Conservation (phyloP, 2,113 vertebrate species). For the Pseudorasbora parva region DNA sequence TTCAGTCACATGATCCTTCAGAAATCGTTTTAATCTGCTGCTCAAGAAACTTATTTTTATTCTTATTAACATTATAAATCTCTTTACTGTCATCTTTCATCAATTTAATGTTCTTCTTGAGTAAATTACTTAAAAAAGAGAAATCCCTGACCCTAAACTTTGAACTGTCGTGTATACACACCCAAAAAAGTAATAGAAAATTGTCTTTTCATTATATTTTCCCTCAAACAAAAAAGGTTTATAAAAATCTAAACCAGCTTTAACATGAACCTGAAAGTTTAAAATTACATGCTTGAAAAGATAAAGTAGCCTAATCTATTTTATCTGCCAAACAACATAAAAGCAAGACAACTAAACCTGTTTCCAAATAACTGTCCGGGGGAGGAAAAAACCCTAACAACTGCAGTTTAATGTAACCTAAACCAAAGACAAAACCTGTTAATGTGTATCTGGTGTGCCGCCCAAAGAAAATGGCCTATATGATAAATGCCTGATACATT, state of each 20-base stretch:
- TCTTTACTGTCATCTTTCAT: background rate
- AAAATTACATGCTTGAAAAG: background rate
- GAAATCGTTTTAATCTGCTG: background rate
- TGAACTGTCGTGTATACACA: background rate
- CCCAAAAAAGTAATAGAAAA: background rate
- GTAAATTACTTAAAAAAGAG: background rate
- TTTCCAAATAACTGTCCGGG: background rate
- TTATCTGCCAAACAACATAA: background rate
- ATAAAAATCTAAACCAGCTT: background rate
- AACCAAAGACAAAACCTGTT: background rate
- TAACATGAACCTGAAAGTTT: background rate
- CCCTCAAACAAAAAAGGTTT: background rate
- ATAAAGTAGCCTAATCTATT: background rate
- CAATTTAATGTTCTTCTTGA: background rate
- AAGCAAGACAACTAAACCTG: background rate
- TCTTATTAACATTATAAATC: background rate
- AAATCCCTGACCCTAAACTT: background rate
- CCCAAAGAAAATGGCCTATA: background rate
- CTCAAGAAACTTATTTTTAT: no score
- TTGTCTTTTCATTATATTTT: background rate
- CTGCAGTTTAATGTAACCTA: background rate
- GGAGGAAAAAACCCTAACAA: background rate
- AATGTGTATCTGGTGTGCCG: conserved; percentile 17
- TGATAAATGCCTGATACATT: conserved; percentile 36
- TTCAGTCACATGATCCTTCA: background rate